Conservation (phyloP, 2,797 vertebrate species). For the Jordanella pulchra region DNA sequence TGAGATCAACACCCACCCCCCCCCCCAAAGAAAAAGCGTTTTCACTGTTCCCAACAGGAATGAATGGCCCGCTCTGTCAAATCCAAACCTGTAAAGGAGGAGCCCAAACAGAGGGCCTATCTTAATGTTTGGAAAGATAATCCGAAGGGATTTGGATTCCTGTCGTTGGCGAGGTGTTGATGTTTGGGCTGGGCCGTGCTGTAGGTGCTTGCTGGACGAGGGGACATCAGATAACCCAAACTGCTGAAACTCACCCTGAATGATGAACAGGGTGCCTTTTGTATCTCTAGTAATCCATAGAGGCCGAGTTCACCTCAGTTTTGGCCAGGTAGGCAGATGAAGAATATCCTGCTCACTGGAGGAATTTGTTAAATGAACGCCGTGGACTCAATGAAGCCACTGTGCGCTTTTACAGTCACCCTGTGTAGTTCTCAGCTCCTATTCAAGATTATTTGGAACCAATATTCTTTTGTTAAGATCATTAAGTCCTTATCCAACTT, state of each 20-base stretch:
- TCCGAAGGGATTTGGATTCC: slow-evolving; percentile 71
- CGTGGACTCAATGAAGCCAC: slow-evolving; percentile 52
- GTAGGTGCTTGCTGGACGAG: slow-evolving; percentile 56
- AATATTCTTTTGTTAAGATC: not conserved
- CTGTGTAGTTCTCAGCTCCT: slow-evolving; percentile 11
- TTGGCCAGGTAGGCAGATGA: slow-evolving; percentile 58
- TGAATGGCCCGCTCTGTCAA: slow-evolving; percentile 70
- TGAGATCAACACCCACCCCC: slow-evolving; percentile 54
- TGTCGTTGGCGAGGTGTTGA: slow-evolving; percentile 70
- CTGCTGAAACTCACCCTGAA: slow-evolving; percentile 43
- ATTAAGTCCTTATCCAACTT: not conserved
- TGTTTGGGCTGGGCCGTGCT: slow-evolving; percentile 60
- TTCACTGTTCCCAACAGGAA: slow-evolving; percentile 72
- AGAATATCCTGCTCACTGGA: slow-evolving; percentile 65
- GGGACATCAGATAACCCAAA: slow-evolving; percentile 70
- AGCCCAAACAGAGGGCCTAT: slow-evolving; percentile 48
- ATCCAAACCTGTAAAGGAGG: slow-evolving; percentile 33
- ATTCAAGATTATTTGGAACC: slow-evolving; percentile 1
- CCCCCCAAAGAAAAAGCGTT: slow-evolving; percentile 57
- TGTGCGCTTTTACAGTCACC: slow-evolving; percentile 45
- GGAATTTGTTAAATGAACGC: slow-evolving; percentile 51
- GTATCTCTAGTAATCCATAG: slow-evolving; percentile 68
- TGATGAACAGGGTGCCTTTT: slow-evolving; percentile 71
- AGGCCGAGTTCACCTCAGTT: slow-evolving; percentile 40
- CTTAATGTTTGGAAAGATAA: slow-evolving; percentile 77